Percentiles rank a stretch among this genome's conserved stretches.
These are phyloP conservation scores for Eulimnadia texana DNA, from an alignment of 1,140 invertebrate genomes.

Conservation along the genomic window DNA sequence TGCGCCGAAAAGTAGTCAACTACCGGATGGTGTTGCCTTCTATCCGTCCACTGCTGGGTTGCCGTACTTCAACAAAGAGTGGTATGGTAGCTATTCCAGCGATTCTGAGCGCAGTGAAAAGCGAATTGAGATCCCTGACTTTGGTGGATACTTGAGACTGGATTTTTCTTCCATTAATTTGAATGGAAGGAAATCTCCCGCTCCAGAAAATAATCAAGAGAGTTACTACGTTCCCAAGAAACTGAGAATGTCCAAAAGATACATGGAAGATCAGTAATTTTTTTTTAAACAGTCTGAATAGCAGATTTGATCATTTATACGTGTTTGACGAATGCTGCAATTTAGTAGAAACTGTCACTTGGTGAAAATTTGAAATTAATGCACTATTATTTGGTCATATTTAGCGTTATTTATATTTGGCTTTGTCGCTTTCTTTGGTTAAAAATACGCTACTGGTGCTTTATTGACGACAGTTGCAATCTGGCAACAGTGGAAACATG, in stretches of 20 bases:
- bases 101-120: not conserved
- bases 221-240: conserved; percentile 2
- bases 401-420: no score
- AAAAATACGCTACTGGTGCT: no score
- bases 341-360: no score
- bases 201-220: not conserved
- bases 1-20: not conserved
- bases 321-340: no score
- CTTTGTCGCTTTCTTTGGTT: no score
- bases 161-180: not conserved
- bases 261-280: not conserved
- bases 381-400: no score
- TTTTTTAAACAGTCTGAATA: no score
- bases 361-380: no score
- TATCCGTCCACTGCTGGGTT: not conserved
- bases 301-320: no score
- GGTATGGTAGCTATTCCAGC: not conserved
- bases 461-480: no score
- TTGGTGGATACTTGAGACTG: not conserved
- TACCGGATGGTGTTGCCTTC: not conserved
- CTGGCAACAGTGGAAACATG: no score
- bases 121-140: not conserved
- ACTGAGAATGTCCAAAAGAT: conserved; percentile 7
- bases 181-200: not conserved
- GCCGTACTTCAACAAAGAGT: not conserved